Evolutionary conservation across 2,888 invertebrate genomes (phyloP).

Genomic region (Mesorhabditis sp.): DNA sequence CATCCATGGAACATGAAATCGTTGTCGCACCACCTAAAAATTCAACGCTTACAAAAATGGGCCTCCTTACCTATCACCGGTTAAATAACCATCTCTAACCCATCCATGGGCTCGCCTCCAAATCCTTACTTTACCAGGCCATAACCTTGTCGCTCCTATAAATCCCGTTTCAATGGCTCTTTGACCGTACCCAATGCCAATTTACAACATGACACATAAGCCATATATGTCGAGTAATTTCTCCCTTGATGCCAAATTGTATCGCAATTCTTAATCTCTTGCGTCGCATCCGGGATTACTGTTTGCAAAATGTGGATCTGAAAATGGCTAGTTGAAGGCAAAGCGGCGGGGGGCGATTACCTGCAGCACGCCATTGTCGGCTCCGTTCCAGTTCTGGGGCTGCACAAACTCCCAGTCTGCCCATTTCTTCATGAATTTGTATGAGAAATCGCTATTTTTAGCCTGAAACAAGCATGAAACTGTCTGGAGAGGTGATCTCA

Average conservation of each 20-base stretch:
- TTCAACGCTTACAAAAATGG: not conserved
- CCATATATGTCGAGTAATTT: slow-evolving; percentile 53
- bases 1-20: slow-evolving; percentile 53
- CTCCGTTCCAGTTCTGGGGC: slow-evolving; percentile 46
- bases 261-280: slow-evolving; percentile 41
- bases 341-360: slow-evolving; percentile 12
- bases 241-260: slow-evolving; percentile 44
- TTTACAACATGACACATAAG: slow-evolving; percentile 51
- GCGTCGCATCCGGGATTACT: slow-evolving; percentile 35
- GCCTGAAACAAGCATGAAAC: slow-evolving; percentile 22
- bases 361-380: slow-evolving; percentile 53
- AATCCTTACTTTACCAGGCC: slow-evolving; percentile 46
- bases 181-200: slow-evolving; percentile 32
- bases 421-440: slow-evolving; percentile 36
- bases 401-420: slow-evolving; percentile 44
- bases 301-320: slow-evolving; percentile 50
- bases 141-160: slow-evolving; percentile 37
- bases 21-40: slow-evolving; percentile 20
- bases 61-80: slow-evolving; percentile 28
- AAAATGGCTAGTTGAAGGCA: not conserved
- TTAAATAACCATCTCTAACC: slow-evolving; percentile 45
- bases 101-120: slow-evolving; percentile 43
- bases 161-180: not conserved
- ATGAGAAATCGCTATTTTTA: slow-evolving; percentile 31
- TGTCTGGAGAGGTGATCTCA: slow-evolving; percentile 9